phyloP scores from a whole-genome alignment of 2,113 vertebrate species.

The Aleadryas rufinucha region DNA sequence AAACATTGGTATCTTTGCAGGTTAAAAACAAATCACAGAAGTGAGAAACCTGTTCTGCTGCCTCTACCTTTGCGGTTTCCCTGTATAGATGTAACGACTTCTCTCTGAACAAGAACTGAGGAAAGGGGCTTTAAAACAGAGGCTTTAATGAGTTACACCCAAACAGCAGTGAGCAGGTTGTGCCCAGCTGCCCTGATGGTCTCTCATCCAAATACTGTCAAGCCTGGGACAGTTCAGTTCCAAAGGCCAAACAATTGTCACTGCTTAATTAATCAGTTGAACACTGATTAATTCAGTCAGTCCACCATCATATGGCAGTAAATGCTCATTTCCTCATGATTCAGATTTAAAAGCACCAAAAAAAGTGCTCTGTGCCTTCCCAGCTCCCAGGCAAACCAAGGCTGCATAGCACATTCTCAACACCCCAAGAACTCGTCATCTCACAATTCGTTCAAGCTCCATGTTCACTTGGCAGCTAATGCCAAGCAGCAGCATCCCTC shows the following conservation, averaged over 20 bases:
- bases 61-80: background rate
- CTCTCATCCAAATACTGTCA: background rate
- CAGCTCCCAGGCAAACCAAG: background rate
- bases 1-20: background rate
- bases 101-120: background rate
- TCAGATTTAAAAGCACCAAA: background rate
- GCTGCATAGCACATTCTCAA: background rate
- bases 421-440: background rate
- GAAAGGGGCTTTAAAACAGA: background rate
- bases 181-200: background rate
- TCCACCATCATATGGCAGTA: background rate
- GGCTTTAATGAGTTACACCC: background rate
- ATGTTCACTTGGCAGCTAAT: fast-evolving
- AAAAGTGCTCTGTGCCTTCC: background rate
- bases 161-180: background rate
- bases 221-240: background rate
- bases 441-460: background rate
- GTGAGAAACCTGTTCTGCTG: background rate
- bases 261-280: no score
- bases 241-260: background rate
- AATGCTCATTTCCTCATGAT: background rate
- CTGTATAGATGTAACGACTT: background rate
- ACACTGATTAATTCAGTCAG: background rate
- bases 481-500: background rate
- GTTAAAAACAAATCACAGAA: background rate